These are phyloP conservation scores for Varanus salvator DNA, from an alignment of 2,113 vertebrate genomes.

Conservation along the genomic window DNA sequence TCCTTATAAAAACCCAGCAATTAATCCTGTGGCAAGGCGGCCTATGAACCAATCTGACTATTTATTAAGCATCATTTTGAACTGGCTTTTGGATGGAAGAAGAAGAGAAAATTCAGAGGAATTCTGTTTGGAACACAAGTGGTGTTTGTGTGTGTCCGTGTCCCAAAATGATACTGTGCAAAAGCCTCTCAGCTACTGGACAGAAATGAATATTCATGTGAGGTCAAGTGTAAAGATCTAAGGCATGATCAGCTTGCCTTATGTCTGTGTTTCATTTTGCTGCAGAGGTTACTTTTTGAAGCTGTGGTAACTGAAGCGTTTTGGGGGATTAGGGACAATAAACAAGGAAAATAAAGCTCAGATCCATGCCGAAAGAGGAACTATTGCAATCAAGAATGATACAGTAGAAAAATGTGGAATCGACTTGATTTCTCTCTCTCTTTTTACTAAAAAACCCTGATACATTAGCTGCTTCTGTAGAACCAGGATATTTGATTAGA, in stretches of 20 bases:
- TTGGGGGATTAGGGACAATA: constrained; percentile 40
- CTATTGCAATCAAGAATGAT: neutral
- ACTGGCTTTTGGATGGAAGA: constrained; percentile 24
- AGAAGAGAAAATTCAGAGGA: constrained; percentile 50
- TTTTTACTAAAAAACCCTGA: constrained; percentile 11
- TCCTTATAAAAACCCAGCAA: constrained; percentile 62
- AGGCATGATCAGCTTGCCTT: constrained; percentile 44
- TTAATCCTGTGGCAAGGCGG: constrained; percentile 55
- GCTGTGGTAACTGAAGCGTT: constrained; percentile 34
- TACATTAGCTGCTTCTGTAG: neutral
- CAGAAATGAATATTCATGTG: constrained; percentile 69
- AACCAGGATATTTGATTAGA: constrained; percentile 10
- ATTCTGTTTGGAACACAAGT: constrained; percentile 46
- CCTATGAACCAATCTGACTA: constrained; percentile 56
- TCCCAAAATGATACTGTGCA: constrained; percentile 35
- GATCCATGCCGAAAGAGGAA: constrained; percentile 30
- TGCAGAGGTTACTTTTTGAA: constrained; percentile 55
- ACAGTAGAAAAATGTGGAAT: neutral
- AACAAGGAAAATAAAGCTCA: constrained; percentile 14
- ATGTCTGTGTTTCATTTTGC: constrained; percentile 51
- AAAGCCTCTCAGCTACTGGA: constrained; percentile 60
- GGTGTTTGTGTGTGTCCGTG: neutral
- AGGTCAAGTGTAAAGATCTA: constrained; percentile 68
- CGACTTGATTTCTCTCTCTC: constrained; percentile 14
- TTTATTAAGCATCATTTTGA: neutral